phyloP scores from a whole-genome alignment of 2,888 invertebrate species.

The Copidosoma aretas region DNA sequence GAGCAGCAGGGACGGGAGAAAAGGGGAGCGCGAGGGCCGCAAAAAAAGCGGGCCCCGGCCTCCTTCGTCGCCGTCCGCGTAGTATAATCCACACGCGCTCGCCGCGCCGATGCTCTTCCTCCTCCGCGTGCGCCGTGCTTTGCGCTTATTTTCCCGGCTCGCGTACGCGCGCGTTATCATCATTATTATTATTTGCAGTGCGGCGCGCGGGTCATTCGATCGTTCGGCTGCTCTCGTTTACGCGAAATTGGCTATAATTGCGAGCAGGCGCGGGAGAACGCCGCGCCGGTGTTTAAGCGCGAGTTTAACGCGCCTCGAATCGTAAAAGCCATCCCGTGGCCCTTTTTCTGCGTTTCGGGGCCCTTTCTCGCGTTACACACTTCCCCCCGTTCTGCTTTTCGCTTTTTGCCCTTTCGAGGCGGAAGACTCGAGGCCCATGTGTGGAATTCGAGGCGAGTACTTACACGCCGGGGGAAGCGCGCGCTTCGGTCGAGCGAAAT shows the following conservation, averaged over 20 bases:
- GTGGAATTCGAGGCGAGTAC: slow-evolving; percentile 30
- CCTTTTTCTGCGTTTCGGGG: slow-evolving; percentile 32
- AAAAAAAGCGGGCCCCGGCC: neutral
- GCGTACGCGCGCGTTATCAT: slow-evolving; percentile 18
- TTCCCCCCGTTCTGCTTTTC: slow-evolving; percentile 21
- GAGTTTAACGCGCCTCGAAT: slow-evolving; percentile 39
- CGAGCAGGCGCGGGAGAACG: slow-evolving; percentile 23
- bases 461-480: slow-evolving; percentile 7
- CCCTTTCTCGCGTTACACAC: slow-evolving; percentile 32
- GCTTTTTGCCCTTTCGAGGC: neutral
- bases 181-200: slow-evolving; percentile 19
- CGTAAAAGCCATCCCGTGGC: slow-evolving; percentile 34
- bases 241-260: slow-evolving; percentile 51
- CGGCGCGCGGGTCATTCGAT: slow-evolving; percentile 36
- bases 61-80: too few relatives aligned
- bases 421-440: slow-evolving; percentile 31
- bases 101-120: slow-evolving; percentile 8
- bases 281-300: slow-evolving; percentile 31
- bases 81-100: slow-evolving; percentile 7
- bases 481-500: neutral
- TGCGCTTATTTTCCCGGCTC: slow-evolving; percentile 5
- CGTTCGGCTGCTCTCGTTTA: slow-evolving; percentile 51
- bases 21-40: slow-evolving; percentile 5
- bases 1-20: neutral
- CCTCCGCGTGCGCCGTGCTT: slow-evolving; percentile 7